Conservation (phyloP, 2,113 vertebrate genomes). For the Notarius quadriscutis region DNA sequence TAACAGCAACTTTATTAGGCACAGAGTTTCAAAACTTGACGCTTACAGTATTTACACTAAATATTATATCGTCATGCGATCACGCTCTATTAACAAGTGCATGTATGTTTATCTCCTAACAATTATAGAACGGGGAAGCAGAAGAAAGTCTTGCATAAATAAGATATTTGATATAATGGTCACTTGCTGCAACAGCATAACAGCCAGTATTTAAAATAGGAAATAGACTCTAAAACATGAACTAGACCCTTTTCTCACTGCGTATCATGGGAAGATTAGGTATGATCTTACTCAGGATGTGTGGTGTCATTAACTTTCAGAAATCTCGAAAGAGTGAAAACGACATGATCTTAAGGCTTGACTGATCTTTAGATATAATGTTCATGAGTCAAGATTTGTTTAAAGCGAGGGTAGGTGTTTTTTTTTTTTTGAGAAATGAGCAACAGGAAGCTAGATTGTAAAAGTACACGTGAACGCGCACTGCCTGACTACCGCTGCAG, state of each 20-base stretch:
- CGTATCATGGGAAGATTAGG: not conserved
- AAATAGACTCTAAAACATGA: not conserved
- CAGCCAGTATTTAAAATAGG: not conserved
- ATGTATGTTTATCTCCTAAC: not conserved
- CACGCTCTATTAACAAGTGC: too few species aligned
- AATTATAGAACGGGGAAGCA: not conserved
- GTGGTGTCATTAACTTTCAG: not conserved
- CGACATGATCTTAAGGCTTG: too few species aligned
- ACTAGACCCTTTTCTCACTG: not conserved
- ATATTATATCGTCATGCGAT: too few species aligned
- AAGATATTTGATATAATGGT: not conserved
- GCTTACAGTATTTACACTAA: too few species aligned
- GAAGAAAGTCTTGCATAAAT: not conserved
- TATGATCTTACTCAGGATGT: not conserved
- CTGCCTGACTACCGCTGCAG: too few species aligned
- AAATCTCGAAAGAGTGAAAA: not conserved
- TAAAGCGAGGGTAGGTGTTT: too few species aligned
- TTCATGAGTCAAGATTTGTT: too few species aligned
- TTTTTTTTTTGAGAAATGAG: too few species aligned
- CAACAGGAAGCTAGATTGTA: too few species aligned
- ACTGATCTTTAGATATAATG: not conserved
- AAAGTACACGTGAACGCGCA: too few species aligned
- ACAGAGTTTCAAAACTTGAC: too few species aligned
- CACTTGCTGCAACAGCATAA: not conserved
- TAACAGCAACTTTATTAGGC: too few species aligned